Evolutionary conservation across 2,113 vertebrate species (phyloP).

Genomic region (Hyaena hyaena): DNA sequence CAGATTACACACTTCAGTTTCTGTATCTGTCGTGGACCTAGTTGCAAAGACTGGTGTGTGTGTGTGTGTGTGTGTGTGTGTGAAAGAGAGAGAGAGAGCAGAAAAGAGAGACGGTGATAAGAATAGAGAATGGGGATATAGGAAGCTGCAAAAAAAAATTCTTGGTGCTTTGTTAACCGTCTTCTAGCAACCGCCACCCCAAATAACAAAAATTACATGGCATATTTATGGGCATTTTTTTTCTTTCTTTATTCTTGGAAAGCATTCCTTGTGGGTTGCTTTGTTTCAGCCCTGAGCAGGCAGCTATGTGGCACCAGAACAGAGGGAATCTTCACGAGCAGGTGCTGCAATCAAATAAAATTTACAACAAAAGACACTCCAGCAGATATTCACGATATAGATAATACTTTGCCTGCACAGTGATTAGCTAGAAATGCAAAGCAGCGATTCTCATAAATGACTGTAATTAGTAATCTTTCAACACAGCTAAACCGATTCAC

Average conservation of each 20-base stretch:
- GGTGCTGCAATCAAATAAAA: constrained; percentile 46
- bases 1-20: background rate
- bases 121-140: background rate
- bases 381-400: background rate
- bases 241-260: constrained; percentile 18
- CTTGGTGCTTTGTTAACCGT: background rate
- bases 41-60: background rate
- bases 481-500: constrained; percentile 28
- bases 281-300: background rate
- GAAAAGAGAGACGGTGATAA: background rate
- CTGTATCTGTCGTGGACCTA: background rate
- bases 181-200: background rate
- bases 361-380: constrained; percentile 20
- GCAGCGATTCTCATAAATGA: constrained; percentile 39
- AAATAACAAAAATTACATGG: background rate
- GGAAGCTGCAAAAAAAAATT: background rate
- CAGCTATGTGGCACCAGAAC: background rate
- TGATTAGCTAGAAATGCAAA: constrained; percentile 45
- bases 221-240: background rate
- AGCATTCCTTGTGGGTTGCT: background rate
- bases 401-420: background rate
- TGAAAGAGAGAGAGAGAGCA: no score
- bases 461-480: constrained; percentile 65
- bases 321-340: background rate
- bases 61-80: background rate